A percentile compares a stretch with the other conserved stretches of the same genome.
phyloP scores from a whole-genome alignment of 2,113 vertebrate genomes.

The Elaphurus davidianus region DNA sequence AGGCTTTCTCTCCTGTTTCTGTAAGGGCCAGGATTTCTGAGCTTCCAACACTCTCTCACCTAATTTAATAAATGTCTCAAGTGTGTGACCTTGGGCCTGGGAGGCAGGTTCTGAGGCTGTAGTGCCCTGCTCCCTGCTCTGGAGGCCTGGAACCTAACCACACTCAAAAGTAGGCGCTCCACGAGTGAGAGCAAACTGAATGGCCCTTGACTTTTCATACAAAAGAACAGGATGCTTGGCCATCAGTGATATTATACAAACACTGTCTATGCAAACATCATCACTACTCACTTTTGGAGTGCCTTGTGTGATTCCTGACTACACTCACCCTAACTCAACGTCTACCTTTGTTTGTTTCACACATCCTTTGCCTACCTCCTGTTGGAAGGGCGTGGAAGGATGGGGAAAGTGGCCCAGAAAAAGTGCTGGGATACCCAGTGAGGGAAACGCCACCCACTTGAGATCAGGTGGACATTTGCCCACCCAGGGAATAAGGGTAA shows the following conservation, averaged over 20 bases:
- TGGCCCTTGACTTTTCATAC: background rate
- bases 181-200: background rate
- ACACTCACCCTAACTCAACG: background rate
- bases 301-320: background rate
- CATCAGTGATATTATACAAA: background rate
- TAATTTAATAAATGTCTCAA: background rate
- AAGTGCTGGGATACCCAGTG: rapidly evolving
- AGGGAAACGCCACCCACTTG: no score
- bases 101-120: background rate
- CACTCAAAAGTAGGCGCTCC: no score
- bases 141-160: background rate
- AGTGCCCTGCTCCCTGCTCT: background rate
- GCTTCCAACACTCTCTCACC: background rate
- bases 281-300: no score
- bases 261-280: background rate
- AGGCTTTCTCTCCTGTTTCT: background rate
- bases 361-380: background rate
- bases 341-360: background rate
- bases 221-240: background rate
- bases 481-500: background rate
- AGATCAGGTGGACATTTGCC: background rate
- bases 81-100: background rate
- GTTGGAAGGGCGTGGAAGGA: no score
- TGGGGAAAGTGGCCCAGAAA: background rate
- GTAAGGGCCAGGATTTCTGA: background rate